Base-by-base conservation (phyloP, 2,888 invertebrate genomes). In the Eupithecia abbreviata region DNA sequence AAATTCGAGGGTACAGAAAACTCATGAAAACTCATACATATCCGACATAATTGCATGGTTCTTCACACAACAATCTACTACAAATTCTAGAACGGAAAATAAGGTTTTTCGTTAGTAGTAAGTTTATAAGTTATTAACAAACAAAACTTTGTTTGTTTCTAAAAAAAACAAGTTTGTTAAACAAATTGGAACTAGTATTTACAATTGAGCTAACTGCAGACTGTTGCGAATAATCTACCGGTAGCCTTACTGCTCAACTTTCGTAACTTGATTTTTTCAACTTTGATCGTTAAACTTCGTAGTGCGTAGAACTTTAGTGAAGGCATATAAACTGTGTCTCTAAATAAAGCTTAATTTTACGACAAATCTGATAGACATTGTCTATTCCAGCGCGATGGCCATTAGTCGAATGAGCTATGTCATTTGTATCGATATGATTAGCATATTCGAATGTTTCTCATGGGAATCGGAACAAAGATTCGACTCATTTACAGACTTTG, bases 391-490 rank as follows among this genome's bases (percentile, higher is more conserved):
- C 76, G 74, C 76, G 75, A 75, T 70, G 79, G 67, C 79, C 72
- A 80, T 79, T 74, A 81, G 77, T 68, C 66, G 58, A 79, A 80
- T 81, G 81, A 82, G 75, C 71, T 78, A 80, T 76, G 79, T 77
- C 77, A 76, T 80, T 79, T 77, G 80, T 81, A 80, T 80, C 80
- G 77, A 81, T 79, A 81, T 74, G 81, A 84, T 84, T 84, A 83
- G 83, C 84, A 84, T 85, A 84, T 83, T 82, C 79, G 80, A 83
- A 80, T 77, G 75, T 84, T 88, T 88, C 88, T 86, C 88, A 88
- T 85, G 88, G 88, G 87, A 88, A 88, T 80, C 82, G 78, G 76
- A 76, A 79, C 73, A 62, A 62, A 78, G 78, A 79, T 86, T 84
- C 83, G 80, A 82, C 79, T 84, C 82, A 75, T 80, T 79, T 77